phyloP scores from a whole-genome alignment of 1,140 invertebrate genomes.

The Orchestia grillus region DNA sequence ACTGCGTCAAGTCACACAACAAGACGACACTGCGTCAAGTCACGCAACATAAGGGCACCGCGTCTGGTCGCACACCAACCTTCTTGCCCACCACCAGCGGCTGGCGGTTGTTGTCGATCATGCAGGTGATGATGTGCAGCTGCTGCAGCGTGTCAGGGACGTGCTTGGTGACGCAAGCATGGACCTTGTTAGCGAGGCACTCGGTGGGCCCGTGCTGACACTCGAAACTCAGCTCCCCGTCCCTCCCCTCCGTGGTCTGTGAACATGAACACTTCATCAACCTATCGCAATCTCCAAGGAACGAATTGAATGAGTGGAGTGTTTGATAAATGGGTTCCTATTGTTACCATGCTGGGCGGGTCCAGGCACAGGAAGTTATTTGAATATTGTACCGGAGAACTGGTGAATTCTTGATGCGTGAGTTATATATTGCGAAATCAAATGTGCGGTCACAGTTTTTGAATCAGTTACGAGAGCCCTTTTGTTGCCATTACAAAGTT shows the following conservation, averaged over 20 bases:
- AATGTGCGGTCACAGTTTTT: no score
- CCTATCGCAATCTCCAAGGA: no score
- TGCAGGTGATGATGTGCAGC: slow-evolving; percentile 56
- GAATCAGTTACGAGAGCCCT: no score
- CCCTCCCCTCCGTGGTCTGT: neutral
- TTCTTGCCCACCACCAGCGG: slow-evolving; percentile 44
- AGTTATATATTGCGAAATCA: no score
- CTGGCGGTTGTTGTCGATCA: slow-evolving; percentile 61
- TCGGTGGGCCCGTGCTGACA: slow-evolving; percentile 69
- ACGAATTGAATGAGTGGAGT: no score
- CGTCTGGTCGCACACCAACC: neutral
- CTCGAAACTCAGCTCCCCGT: slow-evolving; percentile 60
- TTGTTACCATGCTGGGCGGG: no score
- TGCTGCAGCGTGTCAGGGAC: neutral
- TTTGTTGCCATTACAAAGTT: no score
- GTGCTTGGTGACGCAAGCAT: slow-evolving; percentile 62
- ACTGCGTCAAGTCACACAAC: neutral
- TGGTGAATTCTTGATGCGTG: no score
- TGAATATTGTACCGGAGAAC: no score
- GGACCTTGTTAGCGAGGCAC: slow-evolving; percentile 69
- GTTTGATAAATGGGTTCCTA: no score
- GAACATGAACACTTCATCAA: no score
- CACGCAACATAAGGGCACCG: neutral
- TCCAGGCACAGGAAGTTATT: no score
- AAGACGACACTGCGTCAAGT: neutral